Evolutionary conservation across 2,113 vertebrate genomes (phyloP).

Genomic region (Eudyptes chrysolophus): DNA sequence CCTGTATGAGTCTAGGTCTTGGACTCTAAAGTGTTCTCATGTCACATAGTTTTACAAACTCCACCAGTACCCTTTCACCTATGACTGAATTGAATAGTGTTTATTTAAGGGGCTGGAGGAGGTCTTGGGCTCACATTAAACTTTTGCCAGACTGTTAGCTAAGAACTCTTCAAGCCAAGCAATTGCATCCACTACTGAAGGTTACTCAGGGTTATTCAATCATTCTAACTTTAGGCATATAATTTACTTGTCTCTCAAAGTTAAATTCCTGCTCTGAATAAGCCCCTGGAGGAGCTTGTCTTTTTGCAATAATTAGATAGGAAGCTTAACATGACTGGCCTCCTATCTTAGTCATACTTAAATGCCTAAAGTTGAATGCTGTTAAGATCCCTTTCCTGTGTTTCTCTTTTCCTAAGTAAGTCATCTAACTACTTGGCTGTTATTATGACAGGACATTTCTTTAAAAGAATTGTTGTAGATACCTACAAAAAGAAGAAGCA

Average conservation of each 20-base stretch:
- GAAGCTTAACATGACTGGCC: not conserved
- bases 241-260: slow-evolving; percentile 7
- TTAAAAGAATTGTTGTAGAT: not conserved
- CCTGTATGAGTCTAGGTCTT: not conserved
- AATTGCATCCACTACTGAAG: not conserved
- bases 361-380: not conserved
- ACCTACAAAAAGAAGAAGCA: not conserved
- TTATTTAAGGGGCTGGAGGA: not conserved
- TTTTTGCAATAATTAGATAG: slow-evolving; percentile 1
- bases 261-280: not conserved
- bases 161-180: not conserved
- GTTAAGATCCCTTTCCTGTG: not conserved
- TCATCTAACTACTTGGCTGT: not conserved
- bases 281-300: not conserved
- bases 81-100: not conserved
- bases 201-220: not conserved
- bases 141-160: not conserved
- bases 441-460: not conserved
- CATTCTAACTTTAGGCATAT: not conserved
- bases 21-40: not conserved
- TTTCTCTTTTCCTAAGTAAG: not conserved
- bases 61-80: not conserved
- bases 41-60: not conserved
- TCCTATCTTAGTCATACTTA: not conserved
- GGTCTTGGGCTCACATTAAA: not conserved